These are phyloP conservation scores for Sus cebifrons DNA, from an alignment of 2,797 vertebrate genomes.

Conservation along the genomic window DNA sequence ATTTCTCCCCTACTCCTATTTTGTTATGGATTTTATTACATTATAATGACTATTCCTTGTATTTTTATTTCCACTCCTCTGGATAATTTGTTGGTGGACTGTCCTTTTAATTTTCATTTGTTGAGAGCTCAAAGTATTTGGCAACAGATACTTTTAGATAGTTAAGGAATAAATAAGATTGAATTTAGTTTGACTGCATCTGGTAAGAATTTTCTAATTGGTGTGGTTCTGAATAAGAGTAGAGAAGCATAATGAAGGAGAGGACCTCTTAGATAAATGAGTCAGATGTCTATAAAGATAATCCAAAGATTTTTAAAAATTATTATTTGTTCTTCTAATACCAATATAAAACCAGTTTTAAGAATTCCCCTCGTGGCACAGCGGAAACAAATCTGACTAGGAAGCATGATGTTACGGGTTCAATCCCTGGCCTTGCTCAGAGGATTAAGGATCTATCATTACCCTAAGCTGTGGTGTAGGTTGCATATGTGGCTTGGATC, in stretches of 20 bases:
- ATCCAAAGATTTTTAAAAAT: neutral
- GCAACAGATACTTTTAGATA: neutral
- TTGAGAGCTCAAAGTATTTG: neutral
- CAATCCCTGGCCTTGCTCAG: too few species aligned
- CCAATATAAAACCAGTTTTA: neutral
- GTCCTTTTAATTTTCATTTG: neutral
- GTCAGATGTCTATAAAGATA: slow-evolving; percentile 19
- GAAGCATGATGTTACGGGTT: too few species aligned
- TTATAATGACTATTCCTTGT: neutral
- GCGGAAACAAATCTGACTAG: too few species aligned
- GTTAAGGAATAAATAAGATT: neutral
- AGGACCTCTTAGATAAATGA: neutral
- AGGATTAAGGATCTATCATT: too few species aligned
- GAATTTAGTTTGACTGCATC: slow-evolving; percentile 11
- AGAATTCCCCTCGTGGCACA: too few species aligned
- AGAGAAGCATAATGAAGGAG: neutral
- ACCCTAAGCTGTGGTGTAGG: too few species aligned
- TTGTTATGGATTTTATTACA: neutral
- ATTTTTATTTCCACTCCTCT: neutral
- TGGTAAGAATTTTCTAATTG: slow-evolving; percentile 15
- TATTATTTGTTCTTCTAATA: neutral
- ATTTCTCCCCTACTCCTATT: neutral
- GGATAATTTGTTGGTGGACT: neutral
- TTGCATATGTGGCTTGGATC: too few species aligned
- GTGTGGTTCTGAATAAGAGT: neutral